Conservation (phyloP, 2,113 vertebrate genomes). For the Orycteropus afer region DNA sequence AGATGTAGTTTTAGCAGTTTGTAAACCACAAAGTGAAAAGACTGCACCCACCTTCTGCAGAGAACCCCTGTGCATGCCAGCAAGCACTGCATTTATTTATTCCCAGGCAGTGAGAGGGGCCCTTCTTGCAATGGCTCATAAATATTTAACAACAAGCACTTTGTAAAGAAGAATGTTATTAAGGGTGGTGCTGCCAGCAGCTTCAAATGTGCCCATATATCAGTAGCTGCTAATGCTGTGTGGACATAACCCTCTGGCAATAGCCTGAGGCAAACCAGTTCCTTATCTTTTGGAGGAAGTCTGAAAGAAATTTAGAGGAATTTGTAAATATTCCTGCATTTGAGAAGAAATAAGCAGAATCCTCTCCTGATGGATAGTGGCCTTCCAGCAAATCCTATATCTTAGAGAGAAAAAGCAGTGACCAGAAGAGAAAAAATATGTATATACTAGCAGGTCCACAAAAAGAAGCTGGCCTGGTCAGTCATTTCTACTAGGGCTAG, state of each 20-base stretch:
- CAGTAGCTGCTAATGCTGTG: conserved; percentile 70
- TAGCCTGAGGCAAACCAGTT: conserved; percentile 55
- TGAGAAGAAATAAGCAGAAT: neutral
- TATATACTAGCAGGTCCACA: neutral
- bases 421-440: conserved; percentile 17
- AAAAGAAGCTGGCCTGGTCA: neutral
- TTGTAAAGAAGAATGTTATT: conserved; percentile 84
- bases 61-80: rapidly evolving
- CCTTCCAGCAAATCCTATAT: conserved; percentile 39
- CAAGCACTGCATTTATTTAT: neutral
- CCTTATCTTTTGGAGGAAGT: conserved; percentile 46
- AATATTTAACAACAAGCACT: conserved; percentile 85
- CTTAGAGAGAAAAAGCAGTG: conserved; percentile 39
- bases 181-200: conserved; percentile 75
- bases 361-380: neutral
- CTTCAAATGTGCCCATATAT: conserved; percentile 78
- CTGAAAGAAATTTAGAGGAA: neutral
- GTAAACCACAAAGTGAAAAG: rapidly evolving
- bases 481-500: conserved; percentile 54
- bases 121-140: conserved; percentile 76
- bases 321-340: conserved; percentile 17
- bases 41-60: neutral
- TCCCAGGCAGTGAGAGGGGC: neutral
- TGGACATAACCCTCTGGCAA: conserved; percentile 49
- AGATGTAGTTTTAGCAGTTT: neutral